Evolutionary conservation across 2,113 vertebrate genomes (phyloP).

Genomic region (Spea bombifrons): DNA sequence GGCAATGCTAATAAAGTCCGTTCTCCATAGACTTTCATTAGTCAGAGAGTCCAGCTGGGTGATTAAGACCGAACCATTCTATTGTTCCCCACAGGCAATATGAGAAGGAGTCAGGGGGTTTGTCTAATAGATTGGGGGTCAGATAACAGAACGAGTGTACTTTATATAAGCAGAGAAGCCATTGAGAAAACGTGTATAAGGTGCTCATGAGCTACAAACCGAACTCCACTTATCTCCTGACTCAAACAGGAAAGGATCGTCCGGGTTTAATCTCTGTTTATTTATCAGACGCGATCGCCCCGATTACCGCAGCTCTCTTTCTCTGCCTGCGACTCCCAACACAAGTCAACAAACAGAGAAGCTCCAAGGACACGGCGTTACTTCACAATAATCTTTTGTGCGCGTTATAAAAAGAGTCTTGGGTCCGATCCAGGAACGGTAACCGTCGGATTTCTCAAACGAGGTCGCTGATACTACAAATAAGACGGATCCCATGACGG

Average conservation of each 20-base stretch:
- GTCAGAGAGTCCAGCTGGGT: too few species aligned
- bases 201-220: too few species aligned
- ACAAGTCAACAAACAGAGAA: constrained; percentile 2
- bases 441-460: not conserved
- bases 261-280: constrained; percentile 1
- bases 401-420: not conserved
- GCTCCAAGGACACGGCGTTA: not conserved
- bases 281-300: not conserved
- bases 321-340: not conserved
- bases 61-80: too few species aligned
- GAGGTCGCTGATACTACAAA: not conserved
- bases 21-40: too few species aligned
- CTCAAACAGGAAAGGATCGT: not conserved
- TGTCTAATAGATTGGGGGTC: too few species aligned
- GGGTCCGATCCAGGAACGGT: not conserved
- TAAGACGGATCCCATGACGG: not conserved
- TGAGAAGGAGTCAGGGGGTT: too few species aligned
- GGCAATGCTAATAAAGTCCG: too few species aligned
- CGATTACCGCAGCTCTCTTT: not conserved
- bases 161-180: too few species aligned
- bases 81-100: too few species aligned
- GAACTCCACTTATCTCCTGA: not conserved
- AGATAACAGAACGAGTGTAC: too few species aligned
- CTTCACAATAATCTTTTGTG: constrained; percentile 1
- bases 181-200: too few species aligned